A percentile compares a stretch with the other conserved stretches of the same genome.
phyloP scores from a whole-genome alignment of 1,140 invertebrate genomes.

The Heliconius himera region DNA sequence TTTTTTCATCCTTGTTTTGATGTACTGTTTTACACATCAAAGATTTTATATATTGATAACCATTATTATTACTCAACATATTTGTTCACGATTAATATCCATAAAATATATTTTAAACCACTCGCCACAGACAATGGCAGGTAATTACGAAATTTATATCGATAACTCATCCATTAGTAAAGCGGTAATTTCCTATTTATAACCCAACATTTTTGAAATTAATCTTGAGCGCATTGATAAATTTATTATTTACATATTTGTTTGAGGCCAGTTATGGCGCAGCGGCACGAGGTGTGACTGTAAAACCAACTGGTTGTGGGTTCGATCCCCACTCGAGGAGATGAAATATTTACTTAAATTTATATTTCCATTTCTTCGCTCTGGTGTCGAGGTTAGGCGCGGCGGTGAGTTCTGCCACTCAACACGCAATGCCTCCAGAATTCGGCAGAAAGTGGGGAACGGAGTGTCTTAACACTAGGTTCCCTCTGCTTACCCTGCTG shows the following conservation, averaged over 20 bases:
- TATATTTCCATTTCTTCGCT: no score
- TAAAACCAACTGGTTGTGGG: no score
- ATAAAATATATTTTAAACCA: not conserved
- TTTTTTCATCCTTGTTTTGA: not conserved
- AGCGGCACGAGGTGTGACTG: no score
- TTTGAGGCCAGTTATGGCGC: no score
- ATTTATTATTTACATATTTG: not conserved
- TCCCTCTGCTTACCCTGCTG: no score
- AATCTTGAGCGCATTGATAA: not conserved
- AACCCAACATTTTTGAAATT: not conserved
- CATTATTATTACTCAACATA: not conserved
- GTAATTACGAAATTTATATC: not conserved
- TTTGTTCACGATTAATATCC: constrained; percentile 1
- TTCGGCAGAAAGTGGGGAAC: no score
- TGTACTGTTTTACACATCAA: not conserved
- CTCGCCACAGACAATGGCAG: not conserved
- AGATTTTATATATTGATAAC: not conserved
- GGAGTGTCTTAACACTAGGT: no score
- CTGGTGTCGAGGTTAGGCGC: no score
- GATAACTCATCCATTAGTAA: not conserved
- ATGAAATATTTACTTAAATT: no score
- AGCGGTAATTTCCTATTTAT: not conserved
- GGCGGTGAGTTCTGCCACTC: no score
- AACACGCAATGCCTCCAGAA: no score
- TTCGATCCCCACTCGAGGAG: no score